phyloP scores from a whole-genome alignment of 2,888 invertebrate genomes.

The Lycophotia porphyrea region DNA sequence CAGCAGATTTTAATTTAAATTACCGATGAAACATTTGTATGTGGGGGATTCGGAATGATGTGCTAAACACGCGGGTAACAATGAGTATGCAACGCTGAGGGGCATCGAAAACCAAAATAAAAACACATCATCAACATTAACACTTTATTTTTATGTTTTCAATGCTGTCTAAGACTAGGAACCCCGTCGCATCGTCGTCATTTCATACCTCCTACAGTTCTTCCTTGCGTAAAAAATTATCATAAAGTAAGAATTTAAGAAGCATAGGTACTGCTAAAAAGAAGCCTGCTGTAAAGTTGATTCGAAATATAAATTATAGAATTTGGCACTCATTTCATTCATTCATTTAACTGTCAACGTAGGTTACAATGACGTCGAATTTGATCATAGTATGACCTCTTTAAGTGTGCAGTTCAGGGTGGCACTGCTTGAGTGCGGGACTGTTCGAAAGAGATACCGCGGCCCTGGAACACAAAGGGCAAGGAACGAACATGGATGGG shows the following conservation, averaged over 20 bases:
- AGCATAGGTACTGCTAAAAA: neutral
- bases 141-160: constrained; percentile 68
- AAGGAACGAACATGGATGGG: no score
- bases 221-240: neutral
- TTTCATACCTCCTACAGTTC: constrained; percentile 3
- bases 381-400: no score
- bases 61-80: no score
- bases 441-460: no score
- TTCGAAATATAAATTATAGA: neutral
- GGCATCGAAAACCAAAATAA: constrained; percentile 52
- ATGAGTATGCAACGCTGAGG: no score
- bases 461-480: no score
- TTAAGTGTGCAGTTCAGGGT: no score
- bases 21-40: no score
- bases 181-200: constrained; percentile 61
- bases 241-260: neutral
- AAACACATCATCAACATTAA: constrained; percentile 71
- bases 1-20: no score
- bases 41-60: no score
- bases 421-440: no score
- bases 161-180: constrained; percentile 64
- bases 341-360: neutral
- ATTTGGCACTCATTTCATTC: neutral
- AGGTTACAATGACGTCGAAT: neutral
- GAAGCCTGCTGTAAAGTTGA: neutral